phyloP scores from a whole-genome alignment of 2,113 vertebrate species.

The Plestiodon gilberti region DNA sequence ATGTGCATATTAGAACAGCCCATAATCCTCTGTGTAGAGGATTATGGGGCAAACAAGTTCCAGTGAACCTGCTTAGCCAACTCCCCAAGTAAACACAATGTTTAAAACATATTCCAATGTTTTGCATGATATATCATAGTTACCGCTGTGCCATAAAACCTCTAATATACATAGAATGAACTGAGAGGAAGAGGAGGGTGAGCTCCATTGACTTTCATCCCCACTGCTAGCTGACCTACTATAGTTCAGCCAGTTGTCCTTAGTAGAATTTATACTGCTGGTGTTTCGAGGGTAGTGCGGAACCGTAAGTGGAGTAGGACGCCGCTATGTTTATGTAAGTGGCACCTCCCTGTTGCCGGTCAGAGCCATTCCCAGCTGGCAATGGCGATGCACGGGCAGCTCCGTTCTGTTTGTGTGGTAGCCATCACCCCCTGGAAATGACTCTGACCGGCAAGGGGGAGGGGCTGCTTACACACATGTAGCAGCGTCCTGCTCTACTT shows the following conservation, averaged over 20 bases:
- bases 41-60: neutral
- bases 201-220: neutral
- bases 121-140: neutral
- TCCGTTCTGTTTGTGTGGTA: too few relatives aligned
- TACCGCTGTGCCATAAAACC: neutral
- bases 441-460: too few relatives aligned
- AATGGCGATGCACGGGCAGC: too few relatives aligned
- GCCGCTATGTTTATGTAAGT: too few relatives aligned
- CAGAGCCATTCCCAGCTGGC: too few relatives aligned
- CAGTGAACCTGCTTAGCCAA: neutral
- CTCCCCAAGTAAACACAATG: neutral
- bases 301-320: too few relatives aligned
- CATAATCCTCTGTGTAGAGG: neutral
- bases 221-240: neutral
- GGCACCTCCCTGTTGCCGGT: too few relatives aligned
- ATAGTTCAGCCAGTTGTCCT: neutral
- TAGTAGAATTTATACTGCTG: too few relatives aligned
- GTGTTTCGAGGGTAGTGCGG: too few relatives aligned
- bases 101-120: neutral
- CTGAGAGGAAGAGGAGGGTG: neutral
- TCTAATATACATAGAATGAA: neutral
- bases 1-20: neutral
- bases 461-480: too few relatives aligned
- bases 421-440: too few relatives aligned
- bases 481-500: too few relatives aligned